Evolutionary conservation across 2,888 invertebrate species (phyloP).

Genomic region (Sepiola atlantica): DNA sequence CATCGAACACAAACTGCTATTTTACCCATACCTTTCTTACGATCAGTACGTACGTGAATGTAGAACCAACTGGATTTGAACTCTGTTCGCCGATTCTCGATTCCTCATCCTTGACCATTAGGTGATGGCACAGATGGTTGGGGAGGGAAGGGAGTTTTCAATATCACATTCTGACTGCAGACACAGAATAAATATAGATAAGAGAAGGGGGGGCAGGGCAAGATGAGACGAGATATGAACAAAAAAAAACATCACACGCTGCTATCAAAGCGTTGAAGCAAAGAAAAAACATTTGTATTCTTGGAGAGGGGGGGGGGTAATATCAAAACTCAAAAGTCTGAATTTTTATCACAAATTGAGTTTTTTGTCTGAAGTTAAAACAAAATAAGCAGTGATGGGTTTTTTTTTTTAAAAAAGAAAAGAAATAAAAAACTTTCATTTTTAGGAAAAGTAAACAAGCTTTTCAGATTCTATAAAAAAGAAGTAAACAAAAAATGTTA

Average conservation of each 20-base stretch:
- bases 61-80: not conserved
- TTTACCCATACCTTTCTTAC: no score
- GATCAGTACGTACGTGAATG: not conserved
- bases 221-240: not conserved
- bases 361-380: not conserved
- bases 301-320: not conserved
- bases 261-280: not conserved
- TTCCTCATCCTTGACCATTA: not conserved
- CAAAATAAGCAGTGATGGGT: not conserved
- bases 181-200: not conserved
- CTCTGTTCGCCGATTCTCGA: no score
- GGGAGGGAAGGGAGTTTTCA: not conserved
- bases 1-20: not conserved
- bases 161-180: not conserved
- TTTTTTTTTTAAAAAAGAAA: not conserved
- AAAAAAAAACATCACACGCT: not conserved
- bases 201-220: not conserved
- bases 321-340: not conserved
- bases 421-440: not conserved
- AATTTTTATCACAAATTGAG: slow-evolving; percentile 32
- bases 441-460: not conserved
- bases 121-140: not conserved
- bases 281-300: not conserved
- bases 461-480: not conserved
- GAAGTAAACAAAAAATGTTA: not conserved